Evolutionary conservation across 2,888 invertebrate species (phyloP).

Genomic region (Oscheius sp.): DNA sequence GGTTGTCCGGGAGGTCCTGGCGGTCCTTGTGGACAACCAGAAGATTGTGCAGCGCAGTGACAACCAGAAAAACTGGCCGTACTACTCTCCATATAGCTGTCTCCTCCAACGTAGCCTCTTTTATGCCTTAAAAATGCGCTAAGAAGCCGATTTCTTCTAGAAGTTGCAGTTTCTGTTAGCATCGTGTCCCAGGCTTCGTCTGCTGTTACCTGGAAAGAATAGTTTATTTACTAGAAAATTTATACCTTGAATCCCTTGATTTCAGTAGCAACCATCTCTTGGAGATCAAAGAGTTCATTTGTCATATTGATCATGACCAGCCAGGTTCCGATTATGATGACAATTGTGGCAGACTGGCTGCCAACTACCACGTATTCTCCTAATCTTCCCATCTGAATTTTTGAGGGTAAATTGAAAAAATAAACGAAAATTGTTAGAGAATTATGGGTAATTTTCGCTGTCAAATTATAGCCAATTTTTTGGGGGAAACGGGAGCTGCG

Average conservation of each 20-base stretch:
- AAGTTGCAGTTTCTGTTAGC: constrained; percentile 2
- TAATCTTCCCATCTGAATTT: constrained; percentile 30
- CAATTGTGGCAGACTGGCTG: constrained; percentile 3
- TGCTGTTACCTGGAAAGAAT: background rate
- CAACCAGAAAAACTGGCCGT: background rate
- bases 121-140: background rate
- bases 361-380: constrained; percentile 25
- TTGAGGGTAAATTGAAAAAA: background rate
- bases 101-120: constrained; percentile 24
- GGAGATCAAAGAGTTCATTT: constrained; percentile 24
- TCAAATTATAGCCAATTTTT: too few relatives aligned
- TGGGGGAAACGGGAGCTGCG: too few relatives aligned
- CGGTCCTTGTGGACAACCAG: constrained; percentile 22
- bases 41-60: constrained; percentile 12
- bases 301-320: constrained; percentile 9
- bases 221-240: background rate
- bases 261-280: constrained; percentile 19
- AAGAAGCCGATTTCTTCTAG: constrained; percentile 9
- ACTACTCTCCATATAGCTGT: background rate
- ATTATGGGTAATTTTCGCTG: too few relatives aligned
- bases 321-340: constrained; percentile 17
- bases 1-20: background rate
- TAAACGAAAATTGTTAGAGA: background rate
- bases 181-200: constrained; percentile 24
- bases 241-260: constrained; percentile 14